Base-by-base conservation (phyloP, 35 echinoderm and acorn worm species). In the Strongylocentrotus purpuratus region DNA sequence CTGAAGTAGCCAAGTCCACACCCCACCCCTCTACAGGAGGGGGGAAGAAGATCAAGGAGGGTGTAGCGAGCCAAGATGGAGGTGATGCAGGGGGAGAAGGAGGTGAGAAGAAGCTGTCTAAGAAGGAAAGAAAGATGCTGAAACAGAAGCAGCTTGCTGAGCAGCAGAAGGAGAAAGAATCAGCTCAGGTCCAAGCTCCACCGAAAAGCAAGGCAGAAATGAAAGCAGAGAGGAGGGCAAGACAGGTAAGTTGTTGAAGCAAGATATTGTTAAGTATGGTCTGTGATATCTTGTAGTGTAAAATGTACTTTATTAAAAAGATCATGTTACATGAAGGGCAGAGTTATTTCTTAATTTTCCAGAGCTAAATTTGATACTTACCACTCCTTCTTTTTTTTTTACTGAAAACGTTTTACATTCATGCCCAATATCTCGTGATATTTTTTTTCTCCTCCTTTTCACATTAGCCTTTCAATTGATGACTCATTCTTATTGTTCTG, bases 141-240 rank as follows among this genome's bases (percentile, higher is more conserved):
- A 94, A 92, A 86, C 88, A 78, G 91, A n/a, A 48, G 89, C 87
- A 92, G 95, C 31, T 58, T 31, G 95, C 25, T n/a, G 31, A 85
- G 92, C 22, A 71, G 85, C 33, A 94, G 78, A 94, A 94, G 85
- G 95, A 94, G 32, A 94, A 92, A 52, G 95, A 97, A 85, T 31
- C 85, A 59, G 92, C 47, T 28, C 50, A 95, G 48, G 48, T 2
- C 46, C 95, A 94, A 31, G 96, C 70, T 59, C 96, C 96, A 22
- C 95, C 96, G 41, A 97, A 97, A 61, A 95, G 95, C 46, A 99
- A 99, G 90, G 97, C 97, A 94, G 98, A 99, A 45, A 46, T 99
- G 71, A 99, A 97, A 50, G 95, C 96, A 94, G 96, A 97, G 86
- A 96, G 98, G 85, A 95, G 98, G 88, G 97, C 96, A 22, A 97